Percentiles rank a stretch among this genome's conserved stretches.
phyloP scores from a whole-genome alignment of 2,888 invertebrate species.

The Chalcosyrphus nemorum region DNA sequence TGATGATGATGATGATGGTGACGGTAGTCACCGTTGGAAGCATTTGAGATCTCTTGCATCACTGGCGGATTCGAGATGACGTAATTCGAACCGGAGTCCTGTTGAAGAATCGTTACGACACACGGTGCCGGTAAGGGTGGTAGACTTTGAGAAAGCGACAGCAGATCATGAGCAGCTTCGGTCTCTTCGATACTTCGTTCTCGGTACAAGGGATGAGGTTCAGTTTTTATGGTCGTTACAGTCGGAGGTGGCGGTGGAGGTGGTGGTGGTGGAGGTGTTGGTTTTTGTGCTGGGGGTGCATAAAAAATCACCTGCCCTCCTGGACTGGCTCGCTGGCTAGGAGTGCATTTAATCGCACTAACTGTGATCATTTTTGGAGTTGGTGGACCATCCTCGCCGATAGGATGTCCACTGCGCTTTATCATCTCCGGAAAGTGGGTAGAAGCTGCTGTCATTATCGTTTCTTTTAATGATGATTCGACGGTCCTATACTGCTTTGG shows the following conservation, averaged over 20 bases:
- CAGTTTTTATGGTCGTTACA: conserved; percentile 53
- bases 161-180: conserved; percentile 92
- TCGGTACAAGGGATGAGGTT: conserved; percentile 77
- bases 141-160: conserved; percentile 89
- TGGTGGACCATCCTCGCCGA: conserved; percentile 51
- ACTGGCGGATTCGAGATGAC: conserved; percentile 74
- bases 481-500: conserved; percentile 45
- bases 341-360: conserved; percentile 58
- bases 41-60: conserved; percentile 81
- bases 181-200: conserved; percentile 91
- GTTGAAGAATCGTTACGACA: conserved; percentile 85
- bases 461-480: conserved; percentile 51
- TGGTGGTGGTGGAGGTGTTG: conserved; percentile 58
- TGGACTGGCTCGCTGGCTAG: conserved; percentile 60
- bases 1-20: conserved; percentile 72
- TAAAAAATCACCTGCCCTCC: conserved; percentile 81
- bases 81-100: conserved; percentile 73
- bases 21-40: conserved; percentile 76
- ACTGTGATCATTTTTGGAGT: conserved; percentile 61
- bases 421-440: conserved; percentile 64
- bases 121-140: conserved; percentile 89
- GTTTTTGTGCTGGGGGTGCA: conserved; percentile 79
- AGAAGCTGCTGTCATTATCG: conserved; percentile 65
- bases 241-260: conserved; percentile 56
- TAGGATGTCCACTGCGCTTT: conserved; percentile 59